Evolutionary conservation across 2,113 vertebrate species (phyloP).

Genomic region (Rhabdornis inornatus): DNA sequence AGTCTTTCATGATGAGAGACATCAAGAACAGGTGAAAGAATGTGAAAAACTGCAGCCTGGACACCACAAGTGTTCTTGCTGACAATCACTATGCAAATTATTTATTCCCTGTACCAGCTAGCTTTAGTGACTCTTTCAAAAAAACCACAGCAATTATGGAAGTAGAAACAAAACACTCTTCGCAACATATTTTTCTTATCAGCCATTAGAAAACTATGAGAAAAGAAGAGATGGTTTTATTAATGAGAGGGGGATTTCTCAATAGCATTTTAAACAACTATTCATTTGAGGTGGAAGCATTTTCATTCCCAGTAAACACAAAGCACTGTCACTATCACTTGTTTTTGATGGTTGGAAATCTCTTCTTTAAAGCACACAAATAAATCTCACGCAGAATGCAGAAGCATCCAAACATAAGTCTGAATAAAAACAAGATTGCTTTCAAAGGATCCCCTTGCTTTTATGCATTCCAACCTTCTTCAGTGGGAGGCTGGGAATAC

Average conservation of each 20-base stretch:
- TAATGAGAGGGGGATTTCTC: not conserved
- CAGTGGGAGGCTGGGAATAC: not conserved
- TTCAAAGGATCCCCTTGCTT: not conserved
- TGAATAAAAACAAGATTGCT: not conserved
- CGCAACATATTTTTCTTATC: not conserved
- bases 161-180: not conserved
- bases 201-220: not conserved
- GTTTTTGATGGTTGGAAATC: not conserved
- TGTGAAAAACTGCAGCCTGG: not conserved
- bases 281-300: not conserved
- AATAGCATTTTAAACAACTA: not conserved
- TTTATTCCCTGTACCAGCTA: not conserved
- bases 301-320: not conserved
- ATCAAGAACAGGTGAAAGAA: constrained; percentile 39
- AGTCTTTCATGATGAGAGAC: not conserved
- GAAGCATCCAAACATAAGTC: not conserved
- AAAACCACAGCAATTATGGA: not conserved
- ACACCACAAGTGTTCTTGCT: constrained; percentile 7
- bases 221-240: not conserved
- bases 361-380: not conserved
- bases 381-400: not conserved
- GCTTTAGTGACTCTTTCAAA: not conserved
- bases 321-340: not conserved
- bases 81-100: not conserved
- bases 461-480: not conserved